phyloP scores from a whole-genome alignment of 1,140 invertebrate genomes.

The Proctacanthus coquilletti region DNA sequence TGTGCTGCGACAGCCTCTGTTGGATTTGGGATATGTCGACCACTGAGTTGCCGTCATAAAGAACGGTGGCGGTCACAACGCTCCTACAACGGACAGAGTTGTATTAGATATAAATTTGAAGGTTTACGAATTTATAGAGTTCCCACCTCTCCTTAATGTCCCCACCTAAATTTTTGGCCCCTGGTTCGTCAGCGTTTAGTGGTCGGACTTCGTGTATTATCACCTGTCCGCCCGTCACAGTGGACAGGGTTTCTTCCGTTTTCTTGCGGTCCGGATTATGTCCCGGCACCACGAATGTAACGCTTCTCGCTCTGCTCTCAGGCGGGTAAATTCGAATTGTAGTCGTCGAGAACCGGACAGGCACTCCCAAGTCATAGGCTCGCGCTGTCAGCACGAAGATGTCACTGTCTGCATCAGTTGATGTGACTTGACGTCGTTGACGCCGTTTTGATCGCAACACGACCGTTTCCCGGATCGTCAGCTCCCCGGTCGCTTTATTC shows the following conservation, averaged over 20 bases:
- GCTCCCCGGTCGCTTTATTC: constrained; percentile 57
- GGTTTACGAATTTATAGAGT: background rate
- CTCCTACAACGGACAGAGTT: constrained; percentile 40
- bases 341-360: constrained; percentile 47
- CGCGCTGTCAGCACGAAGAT: constrained; percentile 48
- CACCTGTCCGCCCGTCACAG: constrained; percentile 59
- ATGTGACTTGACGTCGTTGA: constrained; percentile 26
- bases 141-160: constrained; percentile 14
- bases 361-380: constrained; percentile 67
- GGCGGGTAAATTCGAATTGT: constrained; percentile 51
- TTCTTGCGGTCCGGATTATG: constrained; percentile 51
- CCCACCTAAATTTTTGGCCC: constrained; percentile 18
- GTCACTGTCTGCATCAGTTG: constrained; percentile 30
- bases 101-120: too few species aligned
- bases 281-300: constrained; percentile 63
- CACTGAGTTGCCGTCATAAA: constrained; percentile 46
- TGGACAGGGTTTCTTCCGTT: constrained; percentile 52
- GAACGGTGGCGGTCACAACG: constrained; percentile 56
- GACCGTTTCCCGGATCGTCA: constrained; percentile 26
- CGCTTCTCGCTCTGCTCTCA: constrained; percentile 46
- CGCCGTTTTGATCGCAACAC: constrained; percentile 18
- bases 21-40: constrained; percentile 52
- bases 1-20: constrained; percentile 39
- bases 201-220: constrained; percentile 56
- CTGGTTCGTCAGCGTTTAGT: constrained; percentile 33